Percentiles rank a stretch among this genome's conserved stretches.
phyloP scores from a whole-genome alignment of 2,888 invertebrate genomes.

The Euplexia lucipara region DNA sequence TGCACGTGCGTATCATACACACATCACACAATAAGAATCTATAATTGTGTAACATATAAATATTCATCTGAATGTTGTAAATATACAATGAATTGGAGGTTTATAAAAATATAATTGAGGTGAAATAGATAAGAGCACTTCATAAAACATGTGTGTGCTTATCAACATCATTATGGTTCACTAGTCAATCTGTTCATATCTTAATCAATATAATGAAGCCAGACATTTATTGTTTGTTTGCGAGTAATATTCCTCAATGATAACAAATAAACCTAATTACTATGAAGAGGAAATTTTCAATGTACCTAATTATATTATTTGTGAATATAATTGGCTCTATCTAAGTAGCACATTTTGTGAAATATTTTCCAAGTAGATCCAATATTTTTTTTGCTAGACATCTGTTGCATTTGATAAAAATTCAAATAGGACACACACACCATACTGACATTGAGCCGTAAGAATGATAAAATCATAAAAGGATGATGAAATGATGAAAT shows the following conservation, averaged over 20 bases:
- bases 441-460: not conserved
- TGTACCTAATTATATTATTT: slow-evolving; percentile 16
- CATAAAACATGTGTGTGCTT: slow-evolving; percentile 39
- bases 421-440: not conserved
- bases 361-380: not conserved
- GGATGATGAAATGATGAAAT: slow-evolving; percentile 37
- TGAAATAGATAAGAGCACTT: slow-evolving; percentile 31
- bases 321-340: not conserved
- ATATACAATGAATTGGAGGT: not conserved
- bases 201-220: slow-evolving; percentile 46
- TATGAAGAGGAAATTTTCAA: slow-evolving; percentile 57
- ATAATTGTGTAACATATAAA: not conserved
- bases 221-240: slow-evolving; percentile 57
- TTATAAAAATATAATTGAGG: slow-evolving; percentile 17
- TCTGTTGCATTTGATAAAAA: slow-evolving; percentile 13
- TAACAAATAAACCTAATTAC: slow-evolving; percentile 53
- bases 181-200: slow-evolving; percentile 42
- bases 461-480: slow-evolving; percentile 37
- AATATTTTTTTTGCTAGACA: not conserved
- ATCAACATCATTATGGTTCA: slow-evolving; percentile 41
- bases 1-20: slow-evolving; percentile 8
- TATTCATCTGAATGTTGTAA: slow-evolving; percentile 7
- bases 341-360: not conserved
- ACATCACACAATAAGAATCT: slow-evolving; percentile 4
- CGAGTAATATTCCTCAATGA: slow-evolving; percentile 63